Percentiles rank a stretch among this genome's conserved stretches.
phyloP scores from a whole-genome alignment of 2,113 vertebrate species.

The Erinaceus europaeus region DNA sequence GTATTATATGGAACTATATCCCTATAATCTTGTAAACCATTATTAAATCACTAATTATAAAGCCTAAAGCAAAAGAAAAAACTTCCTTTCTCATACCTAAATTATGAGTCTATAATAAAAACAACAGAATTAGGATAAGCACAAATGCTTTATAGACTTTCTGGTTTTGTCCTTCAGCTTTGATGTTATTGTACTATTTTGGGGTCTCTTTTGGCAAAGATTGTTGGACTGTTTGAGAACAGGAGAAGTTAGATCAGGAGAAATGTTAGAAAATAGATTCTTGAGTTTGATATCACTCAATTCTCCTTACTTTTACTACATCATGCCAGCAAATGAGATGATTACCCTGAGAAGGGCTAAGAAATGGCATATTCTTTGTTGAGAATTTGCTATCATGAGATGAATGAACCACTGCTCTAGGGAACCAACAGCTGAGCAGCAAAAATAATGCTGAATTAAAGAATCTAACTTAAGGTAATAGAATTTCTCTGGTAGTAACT shows the following conservation, averaged over 20 bases:
- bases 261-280: background rate
- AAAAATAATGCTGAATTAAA: background rate
- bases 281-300: background rate
- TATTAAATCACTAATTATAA: too few species aligned
- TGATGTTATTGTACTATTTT: background rate
- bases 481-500: background rate
- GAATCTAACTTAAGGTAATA: background rate
- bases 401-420: background rate
- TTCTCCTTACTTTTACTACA: background rate
- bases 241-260: background rate
- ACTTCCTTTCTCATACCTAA: background rate
- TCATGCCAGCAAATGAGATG: background rate
- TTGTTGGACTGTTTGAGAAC: background rate
- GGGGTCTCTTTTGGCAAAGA: background rate
- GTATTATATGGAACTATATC: too few species aligned
- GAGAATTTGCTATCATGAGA: background rate
- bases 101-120: background rate
- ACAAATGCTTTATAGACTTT: background rate
- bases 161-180: background rate
- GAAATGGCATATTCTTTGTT: background rate
- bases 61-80: too few species aligned
- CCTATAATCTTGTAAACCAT: too few species aligned
- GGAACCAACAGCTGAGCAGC: background rate
- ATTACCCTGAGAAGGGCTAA: background rate
- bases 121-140: background rate